Base-by-base conservation (phyloP, 92 coral and sea anemone species). In the Zoanthus solanderi region DNA sequence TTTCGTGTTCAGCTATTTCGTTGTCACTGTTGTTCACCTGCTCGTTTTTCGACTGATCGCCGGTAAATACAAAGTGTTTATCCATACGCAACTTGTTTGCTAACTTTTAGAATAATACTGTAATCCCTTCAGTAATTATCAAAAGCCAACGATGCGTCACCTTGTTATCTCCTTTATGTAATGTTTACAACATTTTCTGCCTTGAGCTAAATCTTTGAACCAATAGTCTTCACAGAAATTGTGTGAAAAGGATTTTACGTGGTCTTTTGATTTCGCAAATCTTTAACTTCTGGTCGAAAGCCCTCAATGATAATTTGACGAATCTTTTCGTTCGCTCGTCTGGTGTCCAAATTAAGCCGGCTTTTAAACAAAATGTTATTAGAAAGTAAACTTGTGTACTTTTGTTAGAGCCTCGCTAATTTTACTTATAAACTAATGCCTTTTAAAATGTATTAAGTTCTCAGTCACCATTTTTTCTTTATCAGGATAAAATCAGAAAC, bases 101-200 rank as follows among this genome's bases (percentile, higher is more conserved):
- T 50, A 50, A 28, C 28, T 53, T 76, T 9, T 63, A 17, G 53
- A 50, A 9, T 11, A 7, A 48, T 52, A 3, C 65, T 18, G 9
- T 31, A 9, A 30, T 34, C 23, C 47, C 54, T 31, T 77, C 28
- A 23, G 9, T 56, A 13, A 9, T 52, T 28, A 53, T 31, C 63
- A 56, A 77, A 18, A 77, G 17, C 67, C 47, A 17, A 17, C 30
- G 67, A 37, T 15, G 68, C 53, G 82, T 77, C 82, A 77, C 66
- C n/a, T 52, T 30, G 30, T 54, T 28, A 53, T 77, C 47, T 23
- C 34, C 28, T 31, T 37, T 45, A 34, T 23, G 42, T 54, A 28
- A 9, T 53, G 66, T 77, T 53, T 29, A 77, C 30, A 1, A 30
- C 9, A 31, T 28, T 52, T 45, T 29, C 52, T 57, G 82, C 82